phyloP scores from a whole-genome alignment of 2,888 invertebrate species.

The Candidula unifasciata region DNA sequence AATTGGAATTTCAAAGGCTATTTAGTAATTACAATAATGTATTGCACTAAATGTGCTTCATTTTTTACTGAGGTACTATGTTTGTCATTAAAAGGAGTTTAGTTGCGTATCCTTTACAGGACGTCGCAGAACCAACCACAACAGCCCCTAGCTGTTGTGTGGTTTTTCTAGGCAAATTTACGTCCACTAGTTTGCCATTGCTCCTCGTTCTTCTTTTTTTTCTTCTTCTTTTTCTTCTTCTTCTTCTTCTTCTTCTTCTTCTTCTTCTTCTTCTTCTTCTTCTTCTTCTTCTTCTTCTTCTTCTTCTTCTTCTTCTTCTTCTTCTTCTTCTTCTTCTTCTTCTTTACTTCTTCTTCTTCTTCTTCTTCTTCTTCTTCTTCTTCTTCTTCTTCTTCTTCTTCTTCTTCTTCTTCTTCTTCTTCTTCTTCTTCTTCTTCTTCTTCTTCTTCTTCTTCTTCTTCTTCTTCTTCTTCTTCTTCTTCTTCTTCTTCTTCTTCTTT shows the following conservation, averaged over 20 bases:
- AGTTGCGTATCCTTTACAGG: too few species aligned
- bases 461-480: neutral
- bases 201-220: neutral
- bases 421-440: too few species aligned
- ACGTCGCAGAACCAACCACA: too few species aligned
- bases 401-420: neutral
- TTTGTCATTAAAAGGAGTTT: neutral
- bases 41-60: too few species aligned
- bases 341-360: neutral
- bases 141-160: too few species aligned
- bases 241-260: neutral
- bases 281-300: neutral
- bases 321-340: neutral
- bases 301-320: neutral
- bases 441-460: neutral
- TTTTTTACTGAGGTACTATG: too few species aligned
- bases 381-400: neutral
- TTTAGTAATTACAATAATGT: too few species aligned
- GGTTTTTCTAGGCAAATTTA: too few species aligned
- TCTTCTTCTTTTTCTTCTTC: neutral
- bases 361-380: neutral
- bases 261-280: neutral
- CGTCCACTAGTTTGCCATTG: slow-evolving; percentile 14
- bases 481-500: neutral
- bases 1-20: too few species aligned